Conservation (phyloP, 2,888 invertebrate species). For the Diadromus collaris region DNA sequence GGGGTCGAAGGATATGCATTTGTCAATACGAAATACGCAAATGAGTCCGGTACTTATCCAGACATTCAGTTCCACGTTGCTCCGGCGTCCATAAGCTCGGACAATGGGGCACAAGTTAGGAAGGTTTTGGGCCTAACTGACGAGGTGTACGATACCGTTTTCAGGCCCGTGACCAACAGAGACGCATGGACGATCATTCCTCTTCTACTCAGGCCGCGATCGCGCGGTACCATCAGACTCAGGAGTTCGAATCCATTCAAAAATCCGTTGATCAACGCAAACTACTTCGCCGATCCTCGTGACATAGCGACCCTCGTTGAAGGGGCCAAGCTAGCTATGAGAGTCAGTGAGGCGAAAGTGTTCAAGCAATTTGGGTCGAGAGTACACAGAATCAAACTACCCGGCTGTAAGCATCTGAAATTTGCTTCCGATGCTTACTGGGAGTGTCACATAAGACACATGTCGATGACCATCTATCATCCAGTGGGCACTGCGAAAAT, state of each 20-base stretch:
- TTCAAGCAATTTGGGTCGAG: constrained; percentile 91
- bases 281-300: constrained; percentile 92
- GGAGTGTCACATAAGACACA: constrained; percentile 92
- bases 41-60: constrained; percentile 89
- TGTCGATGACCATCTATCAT: constrained; percentile 95
- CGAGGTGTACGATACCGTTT: constrained; percentile 89
- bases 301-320: constrained; percentile 92
- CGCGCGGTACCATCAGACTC: constrained; percentile 89
- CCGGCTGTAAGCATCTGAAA: constrained; percentile 87
- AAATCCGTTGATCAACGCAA: constrained; percentile 94
- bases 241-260: constrained; percentile 92
- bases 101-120: constrained; percentile 87
- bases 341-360: constrained; percentile 88
- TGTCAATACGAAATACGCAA: constrained; percentile 92
- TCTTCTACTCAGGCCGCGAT: constrained; percentile 89
- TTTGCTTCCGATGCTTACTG: constrained; percentile 92
- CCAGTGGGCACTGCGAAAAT: constrained; percentile 94
- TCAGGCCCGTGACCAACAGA: constrained; percentile 89
- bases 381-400: constrained; percentile 88
- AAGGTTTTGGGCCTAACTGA: constrained; percentile 91
- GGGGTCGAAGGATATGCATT: constrained; percentile 95
- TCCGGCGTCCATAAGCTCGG: constrained; percentile 92
- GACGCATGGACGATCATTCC: constrained; percentile 94
- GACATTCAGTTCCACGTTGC: constrained; percentile 97
- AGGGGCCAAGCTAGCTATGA: constrained; percentile 88